Evolutionary conservation across 2,888 invertebrate genomes (phyloP), one percentile per base, ranked within the genome.

Genomic region (Drosophila conformis): DNA sequence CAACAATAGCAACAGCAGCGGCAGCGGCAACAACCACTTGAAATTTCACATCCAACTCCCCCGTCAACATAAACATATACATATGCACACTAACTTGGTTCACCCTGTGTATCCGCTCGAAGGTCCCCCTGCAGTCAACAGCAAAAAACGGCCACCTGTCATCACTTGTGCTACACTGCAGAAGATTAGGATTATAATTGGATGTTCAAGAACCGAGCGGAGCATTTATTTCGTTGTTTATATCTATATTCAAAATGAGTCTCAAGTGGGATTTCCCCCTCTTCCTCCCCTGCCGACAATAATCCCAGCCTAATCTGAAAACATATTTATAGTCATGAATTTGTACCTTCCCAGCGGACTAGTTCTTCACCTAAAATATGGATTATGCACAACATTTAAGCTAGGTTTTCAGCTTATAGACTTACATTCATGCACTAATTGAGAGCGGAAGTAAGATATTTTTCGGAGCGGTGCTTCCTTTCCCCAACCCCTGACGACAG

Each of bases 31-130:
- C 70, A 78, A 59, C 65, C 69, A 79, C 82, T 78, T 54, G 58
- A 76, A 72, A 71, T 67, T 52, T 48, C 49, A 57, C 72, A 76
- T 66, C 48, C 53, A 80, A 78, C 80, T 76, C 65, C 78, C 54
- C 57, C 10, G 59, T 64, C 58, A 61, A 59, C 46, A 52, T 48
- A 54, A 27, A 57, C 29, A 27, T 6, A 33, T 10, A 52, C 18
- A 56, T 38, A 33, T 36, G 8, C 35, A 36, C 35, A 61, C 48
- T 54, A 48, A 59, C 51, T 49, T 46, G 57, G 18, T n/a, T 59
- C 58, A 64, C 60, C 66, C 69, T 73, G 15, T 77, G 51, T 42
- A 7, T 36, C 36, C 36, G 15, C 36, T 27, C 15, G 4, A 13
- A 27, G 48, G 51, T 27, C 27, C 31, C 31, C 35, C 57, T 48